Conservation (phyloP, 2,888 invertebrate genomes). For the Scaptodrosophila latifasciaeformis region DNA sequence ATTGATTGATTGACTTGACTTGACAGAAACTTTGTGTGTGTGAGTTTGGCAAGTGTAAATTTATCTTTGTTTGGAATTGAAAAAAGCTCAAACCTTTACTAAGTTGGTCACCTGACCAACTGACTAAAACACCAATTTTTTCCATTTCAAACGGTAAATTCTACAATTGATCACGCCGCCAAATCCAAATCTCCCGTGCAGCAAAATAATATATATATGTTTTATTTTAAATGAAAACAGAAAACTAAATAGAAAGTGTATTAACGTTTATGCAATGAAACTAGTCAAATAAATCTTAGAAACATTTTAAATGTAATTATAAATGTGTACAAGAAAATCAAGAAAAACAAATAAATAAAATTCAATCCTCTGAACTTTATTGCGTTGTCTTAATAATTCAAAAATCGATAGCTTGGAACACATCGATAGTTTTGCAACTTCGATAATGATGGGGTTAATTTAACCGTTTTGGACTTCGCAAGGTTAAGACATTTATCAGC, state of each 20-base stretch:
- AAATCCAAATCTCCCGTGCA: conserved; percentile 31
- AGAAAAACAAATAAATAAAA: too few species aligned
- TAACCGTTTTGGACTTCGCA: too few species aligned
- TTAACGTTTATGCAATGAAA: conserved; percentile 70
- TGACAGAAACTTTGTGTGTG: too few species aligned
- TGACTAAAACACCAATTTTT: conserved; percentile 68
- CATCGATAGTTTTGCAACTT: too few species aligned
- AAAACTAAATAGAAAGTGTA: conserved; percentile 52
- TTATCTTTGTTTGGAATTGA: conserved; percentile 32
- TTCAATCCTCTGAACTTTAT: too few species aligned
- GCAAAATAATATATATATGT: conserved; percentile 25
- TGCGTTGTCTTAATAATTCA: too few species aligned
- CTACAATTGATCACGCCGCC: conserved; percentile 34
- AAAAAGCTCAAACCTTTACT: conserved; percentile 61
- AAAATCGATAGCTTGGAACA: too few species aligned
- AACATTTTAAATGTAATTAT: conserved; percentile 69
- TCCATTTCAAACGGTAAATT: conserved; percentile 48
- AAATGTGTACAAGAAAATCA: conserved; percentile 49
- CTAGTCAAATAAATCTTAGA: conserved; percentile 72
- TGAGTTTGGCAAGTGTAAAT: conserved; percentile 6
- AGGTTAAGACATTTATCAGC: too few species aligned
- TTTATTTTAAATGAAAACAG: conserved; percentile 19
- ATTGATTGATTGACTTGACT: conserved; percentile 7
- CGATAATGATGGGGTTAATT: too few species aligned
- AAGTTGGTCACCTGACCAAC: conserved; percentile 19